Evolutionary conservation across 2,888 invertebrate genomes (phyloP).

Genomic region (Drosophila paramelanica): DNA sequence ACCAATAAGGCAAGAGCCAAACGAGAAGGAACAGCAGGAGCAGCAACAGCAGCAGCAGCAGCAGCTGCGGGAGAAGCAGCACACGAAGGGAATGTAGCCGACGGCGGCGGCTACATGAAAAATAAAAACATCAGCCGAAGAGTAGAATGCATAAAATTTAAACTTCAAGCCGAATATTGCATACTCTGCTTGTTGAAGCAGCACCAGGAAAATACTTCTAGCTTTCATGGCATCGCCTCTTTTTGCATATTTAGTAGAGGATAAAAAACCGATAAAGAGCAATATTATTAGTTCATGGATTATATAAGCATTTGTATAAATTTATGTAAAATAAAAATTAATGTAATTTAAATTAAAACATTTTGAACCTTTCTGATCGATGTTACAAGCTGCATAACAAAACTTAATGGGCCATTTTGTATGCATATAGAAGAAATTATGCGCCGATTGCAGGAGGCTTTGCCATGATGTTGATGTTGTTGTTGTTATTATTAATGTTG

Average conservation of each 20-base stretch:
- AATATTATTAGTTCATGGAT: too few relatives aligned
- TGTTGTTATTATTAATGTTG: slow-evolving; percentile 26
- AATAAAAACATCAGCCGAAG: slow-evolving; percentile 54
- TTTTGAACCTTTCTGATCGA: too few relatives aligned
- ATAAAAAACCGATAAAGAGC: too few relatives aligned
- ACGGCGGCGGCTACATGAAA: slow-evolving; percentile 57
- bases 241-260: too few relatives aligned
- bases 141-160: neutral
- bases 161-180: slow-evolving; percentile 9
- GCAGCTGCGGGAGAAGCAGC: slow-evolving; percentile 25
- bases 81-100: slow-evolving; percentile 49
- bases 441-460: slow-evolving; percentile 45
- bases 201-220: neutral
- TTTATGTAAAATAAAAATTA: too few relatives aligned
- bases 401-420: slow-evolving; percentile 20
- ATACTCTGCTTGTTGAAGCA: slow-evolving; percentile 27
- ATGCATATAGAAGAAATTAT: slow-evolving; percentile 38
- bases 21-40: slow-evolving; percentile 28
- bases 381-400: slow-evolving; percentile 10
- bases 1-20: slow-evolving; percentile 45
- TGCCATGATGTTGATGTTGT: slow-evolving; percentile 29
- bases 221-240: too few relatives aligned
- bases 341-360: too few relatives aligned
- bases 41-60: slow-evolving; percentile 24
- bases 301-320: too few relatives aligned